Conservation (phyloP, 2,797 vertebrate species). For the Oophaga sylvatica region DNA sequence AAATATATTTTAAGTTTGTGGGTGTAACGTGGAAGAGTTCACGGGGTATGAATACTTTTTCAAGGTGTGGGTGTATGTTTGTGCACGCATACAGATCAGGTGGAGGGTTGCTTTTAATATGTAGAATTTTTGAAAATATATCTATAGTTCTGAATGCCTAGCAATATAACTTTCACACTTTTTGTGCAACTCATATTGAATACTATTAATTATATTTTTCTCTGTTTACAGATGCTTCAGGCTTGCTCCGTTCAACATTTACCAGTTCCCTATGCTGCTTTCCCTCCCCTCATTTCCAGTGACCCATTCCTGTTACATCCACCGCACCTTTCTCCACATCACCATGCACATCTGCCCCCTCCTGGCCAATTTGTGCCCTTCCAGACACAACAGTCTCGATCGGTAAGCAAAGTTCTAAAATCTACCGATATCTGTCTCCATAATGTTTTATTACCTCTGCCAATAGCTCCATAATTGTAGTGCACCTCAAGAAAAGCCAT, state of each 20-base stretch:
- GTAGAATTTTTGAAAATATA: no score
- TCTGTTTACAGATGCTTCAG: slow-evolving; percentile 86
- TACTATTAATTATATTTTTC: background rate
- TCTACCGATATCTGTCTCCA: background rate
- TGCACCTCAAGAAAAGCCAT: no score
- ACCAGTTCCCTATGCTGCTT: slow-evolving; percentile 90
- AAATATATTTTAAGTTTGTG: no score
- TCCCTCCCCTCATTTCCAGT: slow-evolving; percentile 91
- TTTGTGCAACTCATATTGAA: background rate
- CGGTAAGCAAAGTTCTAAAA: slow-evolving; percentile 77
- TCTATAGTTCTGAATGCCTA: background rate
- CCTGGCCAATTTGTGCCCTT: slow-evolving; percentile 94
- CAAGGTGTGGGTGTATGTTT: no score
- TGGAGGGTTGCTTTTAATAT: background rate
- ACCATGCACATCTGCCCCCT: slow-evolving; percentile 88
- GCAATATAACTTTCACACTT: background rate
- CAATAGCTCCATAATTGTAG: no score
- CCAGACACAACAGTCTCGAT: slow-evolving; percentile 93
- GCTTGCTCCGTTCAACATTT: slow-evolving; percentile 96
- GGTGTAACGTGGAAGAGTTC: no score
- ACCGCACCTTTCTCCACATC: slow-evolving; percentile 87
- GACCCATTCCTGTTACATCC: slow-evolving; percentile 94
- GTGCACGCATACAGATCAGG: no score
- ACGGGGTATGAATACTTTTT: no score
- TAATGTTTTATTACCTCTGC: no score